phyloP scores from a whole-genome alignment of 2,888 invertebrate genomes.

The Amitus sp. region DNA sequence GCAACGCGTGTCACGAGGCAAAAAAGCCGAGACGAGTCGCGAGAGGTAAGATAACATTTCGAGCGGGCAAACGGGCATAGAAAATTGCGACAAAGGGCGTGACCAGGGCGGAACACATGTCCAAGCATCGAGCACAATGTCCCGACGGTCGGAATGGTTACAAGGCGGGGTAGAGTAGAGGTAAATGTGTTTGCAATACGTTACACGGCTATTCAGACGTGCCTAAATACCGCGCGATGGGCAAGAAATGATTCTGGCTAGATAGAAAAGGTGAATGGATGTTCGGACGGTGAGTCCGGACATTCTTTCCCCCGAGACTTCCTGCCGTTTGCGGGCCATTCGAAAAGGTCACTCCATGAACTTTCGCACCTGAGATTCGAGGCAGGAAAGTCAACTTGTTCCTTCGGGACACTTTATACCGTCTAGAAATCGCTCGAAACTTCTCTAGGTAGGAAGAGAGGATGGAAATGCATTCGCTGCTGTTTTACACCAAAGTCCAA shows the following conservation, averaged over 20 bases:
- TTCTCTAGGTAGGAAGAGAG: background rate
- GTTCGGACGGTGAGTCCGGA: background rate
- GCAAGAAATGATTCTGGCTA: constrained; percentile 49
- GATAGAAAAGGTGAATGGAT: constrained; percentile 13
- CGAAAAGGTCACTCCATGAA: background rate
- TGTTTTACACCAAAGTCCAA: no score
- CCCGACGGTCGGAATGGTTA: constrained; percentile 54
- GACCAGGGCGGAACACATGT: constrained; percentile 65
- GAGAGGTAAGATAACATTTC: constrained; percentile 60
- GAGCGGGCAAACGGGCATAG: constrained; percentile 61
- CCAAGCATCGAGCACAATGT: constrained; percentile 64
- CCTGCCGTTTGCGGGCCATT: background rate
- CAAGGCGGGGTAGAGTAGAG: constrained; percentile 37
- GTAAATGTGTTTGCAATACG: constrained; percentile 62
- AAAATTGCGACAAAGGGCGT: constrained; percentile 65
- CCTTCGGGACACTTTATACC: background rate
- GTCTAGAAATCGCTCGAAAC: background rate
- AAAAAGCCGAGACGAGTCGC: constrained; percentile 17
- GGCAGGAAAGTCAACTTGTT: background rate
- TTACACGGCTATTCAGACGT: constrained; percentile 58
- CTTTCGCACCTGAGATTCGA: background rate
- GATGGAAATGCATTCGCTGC: no score
- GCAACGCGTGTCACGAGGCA: constrained; percentile 11
- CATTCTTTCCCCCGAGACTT: background rate
- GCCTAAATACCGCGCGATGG: constrained; percentile 52